Conservation (phyloP, 2,113 vertebrate species). For the Gopherus flavomarginatus region DNA sequence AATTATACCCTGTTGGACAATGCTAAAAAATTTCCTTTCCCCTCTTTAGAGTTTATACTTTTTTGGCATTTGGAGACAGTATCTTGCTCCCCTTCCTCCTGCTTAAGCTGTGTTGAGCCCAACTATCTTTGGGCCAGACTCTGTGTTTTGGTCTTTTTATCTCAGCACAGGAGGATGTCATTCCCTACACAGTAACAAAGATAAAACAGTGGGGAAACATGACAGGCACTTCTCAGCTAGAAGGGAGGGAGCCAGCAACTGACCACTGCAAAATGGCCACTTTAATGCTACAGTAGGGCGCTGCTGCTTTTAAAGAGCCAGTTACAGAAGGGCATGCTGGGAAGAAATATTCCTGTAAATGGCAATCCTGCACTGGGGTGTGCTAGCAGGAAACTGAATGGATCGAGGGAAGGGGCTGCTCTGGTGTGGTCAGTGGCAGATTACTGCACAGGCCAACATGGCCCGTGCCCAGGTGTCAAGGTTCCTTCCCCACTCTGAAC, state of each 20-base stretch:
- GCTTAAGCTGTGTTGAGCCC: rapidly evolving
- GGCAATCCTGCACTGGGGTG: rapidly evolving
- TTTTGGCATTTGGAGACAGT: neutral
- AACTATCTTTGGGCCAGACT: neutral
- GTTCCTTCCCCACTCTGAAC: too few species aligned
- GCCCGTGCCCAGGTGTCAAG: too few species aligned
- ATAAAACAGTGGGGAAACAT: neutral
- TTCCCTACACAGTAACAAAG: neutral
- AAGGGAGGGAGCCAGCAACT: neutral
- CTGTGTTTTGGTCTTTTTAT: neutral
- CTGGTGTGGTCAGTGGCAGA: rapidly evolving
- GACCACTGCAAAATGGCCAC: neutral
- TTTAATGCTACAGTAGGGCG: neutral
- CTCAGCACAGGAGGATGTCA: neutral
- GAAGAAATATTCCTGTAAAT: neutral
- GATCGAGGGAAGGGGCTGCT: neutral
- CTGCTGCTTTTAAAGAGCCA: neutral
- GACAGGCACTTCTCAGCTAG: neutral
- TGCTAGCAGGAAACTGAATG: rapidly evolving
- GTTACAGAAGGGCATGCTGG: rapidly evolving
- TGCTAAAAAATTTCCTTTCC: neutral
- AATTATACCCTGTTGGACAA: neutral
- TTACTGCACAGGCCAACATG: too few species aligned
- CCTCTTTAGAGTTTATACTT: neutral
- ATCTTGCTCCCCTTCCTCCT: neutral